Conservation (phyloP, 2,113 vertebrate species). For the Psammodynastes pulverulentus region DNA sequence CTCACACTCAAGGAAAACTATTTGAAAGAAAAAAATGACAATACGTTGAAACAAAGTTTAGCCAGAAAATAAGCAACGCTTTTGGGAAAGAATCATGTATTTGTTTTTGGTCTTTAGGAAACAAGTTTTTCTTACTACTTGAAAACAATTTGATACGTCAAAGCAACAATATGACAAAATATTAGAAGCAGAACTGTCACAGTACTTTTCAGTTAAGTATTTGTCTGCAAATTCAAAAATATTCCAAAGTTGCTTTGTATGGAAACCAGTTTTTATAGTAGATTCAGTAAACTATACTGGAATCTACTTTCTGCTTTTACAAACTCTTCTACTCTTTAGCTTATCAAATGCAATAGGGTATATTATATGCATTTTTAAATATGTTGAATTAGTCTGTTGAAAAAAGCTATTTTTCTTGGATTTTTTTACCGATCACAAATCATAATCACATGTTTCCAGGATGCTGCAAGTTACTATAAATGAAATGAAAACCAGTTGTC, state of each 20-base stretch:
- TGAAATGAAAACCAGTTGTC: background rate
- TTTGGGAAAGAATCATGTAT: background rate
- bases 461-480: background rate
- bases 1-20: background rate
- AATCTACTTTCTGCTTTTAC: background rate
- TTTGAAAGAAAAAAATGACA: background rate
- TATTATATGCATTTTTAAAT: background rate
- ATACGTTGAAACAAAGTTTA: background rate
- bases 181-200: background rate
- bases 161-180: background rate
- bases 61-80: background rate
- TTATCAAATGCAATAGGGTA: background rate
- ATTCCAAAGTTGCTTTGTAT: background rate
- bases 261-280: background rate
- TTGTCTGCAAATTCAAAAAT: background rate
- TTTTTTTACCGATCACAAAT: background rate
- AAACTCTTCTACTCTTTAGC: background rate
- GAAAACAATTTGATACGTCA: background rate
- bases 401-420: background rate
- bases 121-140: background rate
- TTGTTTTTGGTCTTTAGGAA: background rate
- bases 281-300: background rate
- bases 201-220: background rate
- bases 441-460: background rate
- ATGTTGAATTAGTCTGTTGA: background rate